Base-by-base conservation (phyloP, 2,888 invertebrate genomes). In the Diarsia rubi region DNA sequence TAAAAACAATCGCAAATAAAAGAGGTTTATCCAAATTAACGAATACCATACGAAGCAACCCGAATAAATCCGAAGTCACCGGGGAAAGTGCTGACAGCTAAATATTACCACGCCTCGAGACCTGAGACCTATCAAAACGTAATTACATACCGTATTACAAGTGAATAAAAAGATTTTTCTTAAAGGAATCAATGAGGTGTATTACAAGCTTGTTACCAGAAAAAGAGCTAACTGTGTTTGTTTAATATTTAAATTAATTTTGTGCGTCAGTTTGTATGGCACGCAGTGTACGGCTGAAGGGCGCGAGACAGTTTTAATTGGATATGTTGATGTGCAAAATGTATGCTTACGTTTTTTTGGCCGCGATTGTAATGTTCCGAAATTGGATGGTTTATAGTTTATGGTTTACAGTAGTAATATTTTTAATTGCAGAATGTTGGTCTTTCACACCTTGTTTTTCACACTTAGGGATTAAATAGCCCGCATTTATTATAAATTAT, bases 81-180 rank as follows among this genome's bases (percentile, higher is more conserved):
- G 88, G 87, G 78, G 91, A 91, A 90, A 92, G 92, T 91, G 93
- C 90, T 91, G 94, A 94, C 94, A 93, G 93, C 88, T 87, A 86
- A 89, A 89, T 88, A 91, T 91, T 91, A 91, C 91, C 90, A 83
- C 91, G 92, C 90, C 92, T 90, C 83, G 80, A 88, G 84, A 85
- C 84, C 79, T 71, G 83, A 88, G 88, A 88, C 89, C 90, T 92
- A 93, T 93, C 93, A 91, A 89, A 89, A 87, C 75, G 89, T 93
- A 94, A 94, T 93, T 93, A 92, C 89, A 93, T 81, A 88, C 88
- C 76, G 69, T 78, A 85, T 85, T 89, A 91, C 88, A 89, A 86
- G 87, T 78, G 88, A 88, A 89, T 90, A 89, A 91, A 90, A 87
- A 81, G 73, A 79, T 85, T 88, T 82, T 77, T 87, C 69, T 81